Base-by-base conservation (phyloP, 2,113 vertebrate genomes). In the Stegostoma tigrinum region DNA sequence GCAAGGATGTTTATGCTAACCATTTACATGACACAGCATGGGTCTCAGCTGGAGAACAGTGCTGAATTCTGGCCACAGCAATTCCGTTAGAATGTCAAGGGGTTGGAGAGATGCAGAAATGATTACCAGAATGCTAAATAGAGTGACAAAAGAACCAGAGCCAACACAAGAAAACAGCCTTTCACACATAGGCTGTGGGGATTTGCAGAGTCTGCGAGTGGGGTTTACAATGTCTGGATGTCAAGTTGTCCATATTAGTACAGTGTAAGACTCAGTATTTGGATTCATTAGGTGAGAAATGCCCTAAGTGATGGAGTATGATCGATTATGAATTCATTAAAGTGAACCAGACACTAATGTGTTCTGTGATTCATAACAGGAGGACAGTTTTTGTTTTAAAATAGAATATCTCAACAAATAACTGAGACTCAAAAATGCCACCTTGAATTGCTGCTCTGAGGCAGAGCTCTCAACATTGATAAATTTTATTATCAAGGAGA, bases 291-390 rank as follows among this genome's bases (percentile, higher is more conserved):
- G 55, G 55, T 90, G 30, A 34, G 87, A 64, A 90, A n/a, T 61
- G n/a, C 48, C 64, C n/a, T 61, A 90, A 90, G 27, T 34, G 64
- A 90, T 90, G 52, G 24, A 27, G 86, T 64, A n/a, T 30, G n/a
- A 90, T 90, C 87, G n/a, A 90, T 64, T 64, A 64, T 90, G 87
- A 90, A 90, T 30, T 90, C 30, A 64, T 64, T 61, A 90, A 90
- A n/a, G 52, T 90, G 87, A 52, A 90, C 55, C 30, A 90, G 30
- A 90, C 64, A 55, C n/a, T 55, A 90, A 90, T 64, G 24, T 64
- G 87, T 30, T 14, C 61, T 5, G 52, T 89, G 52, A 55, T 55
- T 14, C 27, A 90, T 64, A 30, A 55, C 30, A 64, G 87, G 86
- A 90, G 55, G n/a, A 61, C 87, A 19, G 87, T 5, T 34, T 72